Base-by-base conservation (phyloP, 2,113 vertebrate genomes). In the Cairina moschata region DNA sequence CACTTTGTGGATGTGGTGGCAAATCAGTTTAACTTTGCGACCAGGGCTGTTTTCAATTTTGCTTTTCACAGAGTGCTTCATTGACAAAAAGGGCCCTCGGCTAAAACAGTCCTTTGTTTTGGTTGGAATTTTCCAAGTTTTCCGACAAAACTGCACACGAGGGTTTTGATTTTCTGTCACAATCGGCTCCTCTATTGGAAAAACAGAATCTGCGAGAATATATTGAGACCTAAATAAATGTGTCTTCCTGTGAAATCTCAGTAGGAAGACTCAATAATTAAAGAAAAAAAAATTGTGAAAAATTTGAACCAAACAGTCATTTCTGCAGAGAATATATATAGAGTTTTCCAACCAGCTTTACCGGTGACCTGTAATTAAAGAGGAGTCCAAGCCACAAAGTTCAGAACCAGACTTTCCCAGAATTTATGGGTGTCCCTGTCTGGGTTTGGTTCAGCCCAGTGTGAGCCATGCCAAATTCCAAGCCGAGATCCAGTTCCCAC, bases 351-450 rank as follows among this genome's bases (percentile, higher is more conserved):
- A 87, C 74, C 67, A 59, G 58, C 81, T 90, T 75, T 55, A 86
- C 34, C 81, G 87, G 74, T 38, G 93, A 66, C 83, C 95, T 93
- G 78, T 91, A 96, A 97, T 97, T 96, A 96, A 93, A 92, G 77
- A 93, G 46, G n/a, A 93, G 71, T 89, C 83, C 94, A 96, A 96
- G 90, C 95, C 96, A 93, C 96, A 95, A 65, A 46, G 84, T 92
- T 96, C 92, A 91, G 96, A 95, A 96, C 95, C 95, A 96, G 96
- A 86, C 83, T 87, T 96, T 93, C 91, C 93, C 96, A 95, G 92
- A 96, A 91, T 91, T 94, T 92, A 82, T 62, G 93, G 81, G 62
- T 92, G 95, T 91, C 85, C 72, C 54, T 52, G 82, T 91, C 93
- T 96, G 88, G 88, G 71, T 91, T 92, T 96, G 92, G 91, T 89